Conservation (phyloP, 2,888 invertebrate genomes). For the Pammene fasciana region DNA sequence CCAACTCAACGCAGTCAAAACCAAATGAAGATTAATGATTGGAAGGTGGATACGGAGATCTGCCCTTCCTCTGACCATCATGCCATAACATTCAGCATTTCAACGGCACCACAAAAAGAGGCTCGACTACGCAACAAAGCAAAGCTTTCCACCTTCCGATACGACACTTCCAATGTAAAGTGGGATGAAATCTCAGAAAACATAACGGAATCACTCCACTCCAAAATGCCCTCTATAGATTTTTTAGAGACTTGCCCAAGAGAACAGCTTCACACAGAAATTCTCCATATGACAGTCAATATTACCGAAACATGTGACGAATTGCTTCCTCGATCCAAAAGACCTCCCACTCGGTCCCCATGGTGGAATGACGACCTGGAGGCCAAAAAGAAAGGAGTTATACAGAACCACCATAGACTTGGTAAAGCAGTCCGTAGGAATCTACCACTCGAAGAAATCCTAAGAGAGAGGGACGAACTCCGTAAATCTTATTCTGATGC, state of each 20-base stretch:
- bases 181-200: slow-evolving; percentile 3
- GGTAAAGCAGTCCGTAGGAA: neutral
- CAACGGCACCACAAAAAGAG: no score
- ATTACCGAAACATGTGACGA: slow-evolving; percentile 18
- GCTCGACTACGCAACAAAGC: neutral
- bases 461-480: no score
- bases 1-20: neutral
- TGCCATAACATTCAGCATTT: no score
- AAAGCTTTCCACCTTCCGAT: slow-evolving; percentile 34
- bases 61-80: no score
- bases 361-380: no score
- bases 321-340: no score
- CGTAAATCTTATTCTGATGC: no score
- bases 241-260: neutral
- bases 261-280: slow-evolving; percentile 1
- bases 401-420: neutral
- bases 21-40: slow-evolving; percentile 4
- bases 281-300: neutral
- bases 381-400: no score
- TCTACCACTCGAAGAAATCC: no score
- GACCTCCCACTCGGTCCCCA: no score
- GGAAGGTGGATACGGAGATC: slow-evolving; percentile 41
- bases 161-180: slow-evolving; percentile 21
- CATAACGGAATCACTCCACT: neutral
- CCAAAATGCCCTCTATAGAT: neutral